Conservation (phyloP, 2,797 vertebrate genomes). For the Myotis myotis region DNA sequence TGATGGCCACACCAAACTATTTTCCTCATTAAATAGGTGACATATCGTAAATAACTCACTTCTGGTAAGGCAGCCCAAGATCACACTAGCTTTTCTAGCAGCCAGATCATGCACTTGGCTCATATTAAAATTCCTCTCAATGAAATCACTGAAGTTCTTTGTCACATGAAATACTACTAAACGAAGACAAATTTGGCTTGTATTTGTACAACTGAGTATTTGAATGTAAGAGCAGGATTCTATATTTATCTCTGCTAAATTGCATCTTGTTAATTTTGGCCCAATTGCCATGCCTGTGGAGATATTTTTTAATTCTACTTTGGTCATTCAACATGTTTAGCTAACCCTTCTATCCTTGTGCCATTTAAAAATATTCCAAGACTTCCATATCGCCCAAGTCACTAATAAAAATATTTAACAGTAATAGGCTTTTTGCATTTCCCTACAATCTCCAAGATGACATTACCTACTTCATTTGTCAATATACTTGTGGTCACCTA, state of each 20-base stretch:
- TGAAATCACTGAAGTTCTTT: conserved; percentile 57
- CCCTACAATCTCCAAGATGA: neutral
- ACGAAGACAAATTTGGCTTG: conserved; percentile 38
- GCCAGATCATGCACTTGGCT: conserved; percentile 39
- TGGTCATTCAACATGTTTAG: neutral
- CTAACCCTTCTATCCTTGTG: neutral
- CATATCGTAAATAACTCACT: neutral
- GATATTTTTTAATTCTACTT: conserved; percentile 22
- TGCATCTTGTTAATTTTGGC: conserved; percentile 38
- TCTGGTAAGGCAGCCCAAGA: neutral
- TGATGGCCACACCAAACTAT: neutral
- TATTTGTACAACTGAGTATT: conserved; percentile 16
- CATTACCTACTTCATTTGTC: neutral
- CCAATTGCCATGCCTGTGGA: neutral
- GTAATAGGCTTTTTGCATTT: neutral
- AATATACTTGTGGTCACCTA: neutral
- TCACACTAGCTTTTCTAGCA: neutral
- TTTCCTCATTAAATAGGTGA: neutral
- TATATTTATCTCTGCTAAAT: conserved; percentile 36
- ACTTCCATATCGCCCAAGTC: neutral
- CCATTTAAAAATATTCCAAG: conserved; percentile 33
- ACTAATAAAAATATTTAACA: conserved; percentile 17
- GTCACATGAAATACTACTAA: conserved; percentile 44
- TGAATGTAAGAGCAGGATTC: conserved; percentile 25
- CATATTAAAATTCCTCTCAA: conserved; percentile 34